A percentile compares a stretch with the other conserved stretches of the same genome.
phyloP scores from a whole-genome alignment of 2,797 vertebrate species.

The Sus cebifrons region DNA sequence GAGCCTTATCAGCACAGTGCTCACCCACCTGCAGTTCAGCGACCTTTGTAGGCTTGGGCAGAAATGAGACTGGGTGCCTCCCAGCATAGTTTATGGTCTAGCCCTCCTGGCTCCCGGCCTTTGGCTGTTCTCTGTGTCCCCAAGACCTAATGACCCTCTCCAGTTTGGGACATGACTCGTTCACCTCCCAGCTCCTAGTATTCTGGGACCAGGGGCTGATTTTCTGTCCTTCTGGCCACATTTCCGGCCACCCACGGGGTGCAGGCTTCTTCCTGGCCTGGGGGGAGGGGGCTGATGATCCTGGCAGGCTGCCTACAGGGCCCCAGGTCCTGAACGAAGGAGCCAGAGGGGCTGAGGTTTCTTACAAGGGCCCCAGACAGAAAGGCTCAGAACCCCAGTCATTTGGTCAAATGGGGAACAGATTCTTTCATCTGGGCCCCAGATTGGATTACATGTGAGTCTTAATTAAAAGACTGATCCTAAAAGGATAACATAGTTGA shows the following conservation, averaged over 20 bases:
- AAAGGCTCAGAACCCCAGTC: background rate
- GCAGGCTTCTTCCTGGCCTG: background rate
- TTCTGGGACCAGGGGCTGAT: background rate
- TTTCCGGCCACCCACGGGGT: slow-evolving; percentile 67
- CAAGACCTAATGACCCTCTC: background rate
- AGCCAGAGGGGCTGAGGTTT: background rate
- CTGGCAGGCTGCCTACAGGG: slow-evolving; percentile 17
- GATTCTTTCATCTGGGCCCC: background rate
- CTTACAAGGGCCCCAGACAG: background rate
- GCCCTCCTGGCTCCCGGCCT: background rate
- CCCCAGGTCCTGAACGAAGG: background rate
- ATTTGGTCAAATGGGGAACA: background rate
- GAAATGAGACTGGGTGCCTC: slow-evolving; percentile 3
- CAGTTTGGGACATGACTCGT: background rate
- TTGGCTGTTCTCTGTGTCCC: background rate
- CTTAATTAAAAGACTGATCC: background rate
- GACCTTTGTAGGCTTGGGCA: slow-evolving; percentile 85
- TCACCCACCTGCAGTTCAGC: slow-evolving; percentile 87
- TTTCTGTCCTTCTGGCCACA: background rate
- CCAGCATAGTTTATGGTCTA: background rate
- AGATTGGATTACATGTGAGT: background rate
- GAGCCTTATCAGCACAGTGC: slow-evolving; percentile 59
- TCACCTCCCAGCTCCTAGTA: background rate
- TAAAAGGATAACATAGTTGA: background rate
- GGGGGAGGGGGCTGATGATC: slow-evolving; percentile 22